phyloP scores from a whole-genome alignment of 2,888 invertebrate genomes.

The Watsonalla binaria region DNA sequence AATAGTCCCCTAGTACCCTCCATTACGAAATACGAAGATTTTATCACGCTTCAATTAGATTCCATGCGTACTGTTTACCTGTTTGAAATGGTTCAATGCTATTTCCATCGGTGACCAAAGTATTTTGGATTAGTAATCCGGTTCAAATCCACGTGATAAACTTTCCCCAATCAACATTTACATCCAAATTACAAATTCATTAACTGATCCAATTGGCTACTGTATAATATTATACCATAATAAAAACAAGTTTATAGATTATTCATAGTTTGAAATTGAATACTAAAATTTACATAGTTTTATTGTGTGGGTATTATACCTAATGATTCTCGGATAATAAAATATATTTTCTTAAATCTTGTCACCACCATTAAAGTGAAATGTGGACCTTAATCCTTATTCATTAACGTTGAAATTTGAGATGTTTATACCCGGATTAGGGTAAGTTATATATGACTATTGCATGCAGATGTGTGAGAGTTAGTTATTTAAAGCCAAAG shows the following conservation, averaged over 20 bases:
- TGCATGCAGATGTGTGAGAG: no score
- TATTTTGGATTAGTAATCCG: background rate
- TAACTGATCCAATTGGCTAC: conserved; percentile 33
- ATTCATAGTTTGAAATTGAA: conserved; percentile 41
- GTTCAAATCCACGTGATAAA: conserved; percentile 8
- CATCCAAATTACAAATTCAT: conserved; percentile 20
- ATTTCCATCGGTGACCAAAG: no score
- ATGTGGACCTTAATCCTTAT: background rate
- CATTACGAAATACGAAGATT: no score
- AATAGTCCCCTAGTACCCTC: no score
- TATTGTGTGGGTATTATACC: conserved; percentile 23
- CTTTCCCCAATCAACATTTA: conserved; percentile 26
- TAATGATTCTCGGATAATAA: background rate
- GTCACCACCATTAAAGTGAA: background rate
- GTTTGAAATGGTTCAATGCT: no score
- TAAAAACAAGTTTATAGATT: conserved; percentile 40
- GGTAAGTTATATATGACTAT: no score
- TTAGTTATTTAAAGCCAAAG: no score
- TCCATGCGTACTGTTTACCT: no score
- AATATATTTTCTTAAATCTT: background rate
- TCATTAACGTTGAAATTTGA: no score
- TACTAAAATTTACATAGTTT: conserved; percentile 30
- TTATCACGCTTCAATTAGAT: no score
- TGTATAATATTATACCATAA: conserved; percentile 30
- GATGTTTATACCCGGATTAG: no score